Conservation (phyloP, 2,113 vertebrate species). For the Strix uralensis region DNA sequence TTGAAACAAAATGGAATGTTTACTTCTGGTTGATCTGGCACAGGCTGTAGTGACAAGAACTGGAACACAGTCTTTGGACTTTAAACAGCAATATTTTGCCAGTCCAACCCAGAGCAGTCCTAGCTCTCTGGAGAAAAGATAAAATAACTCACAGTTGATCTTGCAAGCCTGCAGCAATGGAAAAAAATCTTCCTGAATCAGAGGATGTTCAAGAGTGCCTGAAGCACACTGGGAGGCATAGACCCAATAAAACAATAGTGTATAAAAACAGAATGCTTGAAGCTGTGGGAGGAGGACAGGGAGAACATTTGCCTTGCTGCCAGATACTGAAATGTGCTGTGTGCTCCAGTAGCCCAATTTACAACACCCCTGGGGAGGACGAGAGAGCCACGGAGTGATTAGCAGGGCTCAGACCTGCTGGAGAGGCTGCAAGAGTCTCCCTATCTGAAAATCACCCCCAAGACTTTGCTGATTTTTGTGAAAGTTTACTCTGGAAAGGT, state of each 20-base stretch:
- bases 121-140: not conserved
- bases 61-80: not conserved
- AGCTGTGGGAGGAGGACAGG: not conserved
- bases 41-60: not conserved
- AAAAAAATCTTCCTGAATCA: conserved; percentile 15
- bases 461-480: not conserved
- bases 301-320: not conserved
- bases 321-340: not conserved
- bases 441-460: not conserved
- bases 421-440: not conserved
- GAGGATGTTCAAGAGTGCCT: not conserved
- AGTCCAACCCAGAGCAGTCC: not conserved
- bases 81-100: not conserved
- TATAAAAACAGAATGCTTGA: not conserved
- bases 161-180: conserved; percentile 6
- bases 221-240: conserved; percentile 26
- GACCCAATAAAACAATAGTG: not conserved
- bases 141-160: not conserved
- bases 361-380: not conserved
- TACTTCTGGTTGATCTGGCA: not conserved
- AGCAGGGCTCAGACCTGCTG: not conserved
- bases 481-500: not conserved
- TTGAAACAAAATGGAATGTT: not conserved
- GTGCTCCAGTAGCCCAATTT: not conserved
- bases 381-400: not conserved